These are phyloP conservation scores for Psix sp. DNA, from an alignment of 1,140 invertebrate genomes.

Conservation along the genomic window DNA sequence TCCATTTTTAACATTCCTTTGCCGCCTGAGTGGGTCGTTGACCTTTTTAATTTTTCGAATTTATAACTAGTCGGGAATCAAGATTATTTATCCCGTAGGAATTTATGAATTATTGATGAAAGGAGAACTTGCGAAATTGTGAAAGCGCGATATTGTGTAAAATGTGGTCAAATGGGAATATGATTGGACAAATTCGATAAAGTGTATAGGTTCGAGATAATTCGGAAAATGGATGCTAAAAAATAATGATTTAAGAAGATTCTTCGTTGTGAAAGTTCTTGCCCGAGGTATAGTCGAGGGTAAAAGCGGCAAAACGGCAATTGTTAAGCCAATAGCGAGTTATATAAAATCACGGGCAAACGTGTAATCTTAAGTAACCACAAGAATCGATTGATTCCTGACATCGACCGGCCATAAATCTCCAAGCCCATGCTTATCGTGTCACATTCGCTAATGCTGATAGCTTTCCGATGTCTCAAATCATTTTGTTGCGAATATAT, in stretches of 20 bases:
- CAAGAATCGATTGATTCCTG: slow-evolving; percentile 68
- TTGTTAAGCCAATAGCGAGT: slow-evolving; percentile 50
- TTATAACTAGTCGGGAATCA: too few species aligned
- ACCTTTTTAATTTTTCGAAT: too few species aligned
- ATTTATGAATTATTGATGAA: too few species aligned
- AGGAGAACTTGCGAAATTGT: too few species aligned
- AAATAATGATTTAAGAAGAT: slow-evolving; percentile 34
- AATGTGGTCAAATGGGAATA: too few species aligned
- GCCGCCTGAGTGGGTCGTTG: too few species aligned
- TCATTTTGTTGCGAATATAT: slow-evolving; percentile 38
- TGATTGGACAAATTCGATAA: too few species aligned
- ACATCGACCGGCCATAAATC: slow-evolving; percentile 66
- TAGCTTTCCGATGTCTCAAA: slow-evolving; percentile 37
- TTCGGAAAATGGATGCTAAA: slow-evolving; percentile 7
- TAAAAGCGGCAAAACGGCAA: slow-evolving; percentile 64
- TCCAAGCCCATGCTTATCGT: slow-evolving; percentile 59
- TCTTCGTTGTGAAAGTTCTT: slow-evolving; percentile 34
- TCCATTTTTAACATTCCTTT: background rate
- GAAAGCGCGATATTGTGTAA: too few species aligned
- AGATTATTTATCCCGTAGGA: too few species aligned
- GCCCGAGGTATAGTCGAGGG: slow-evolving; percentile 51
- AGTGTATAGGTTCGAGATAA: too few species aligned
- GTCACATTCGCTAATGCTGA: slow-evolving; percentile 47
- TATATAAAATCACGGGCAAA: slow-evolving; percentile 47
- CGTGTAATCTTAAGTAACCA: slow-evolving; percentile 67